phyloP scores from a whole-genome alignment of 2,797 vertebrate species.

The Pangasius mekongensis region DNA sequence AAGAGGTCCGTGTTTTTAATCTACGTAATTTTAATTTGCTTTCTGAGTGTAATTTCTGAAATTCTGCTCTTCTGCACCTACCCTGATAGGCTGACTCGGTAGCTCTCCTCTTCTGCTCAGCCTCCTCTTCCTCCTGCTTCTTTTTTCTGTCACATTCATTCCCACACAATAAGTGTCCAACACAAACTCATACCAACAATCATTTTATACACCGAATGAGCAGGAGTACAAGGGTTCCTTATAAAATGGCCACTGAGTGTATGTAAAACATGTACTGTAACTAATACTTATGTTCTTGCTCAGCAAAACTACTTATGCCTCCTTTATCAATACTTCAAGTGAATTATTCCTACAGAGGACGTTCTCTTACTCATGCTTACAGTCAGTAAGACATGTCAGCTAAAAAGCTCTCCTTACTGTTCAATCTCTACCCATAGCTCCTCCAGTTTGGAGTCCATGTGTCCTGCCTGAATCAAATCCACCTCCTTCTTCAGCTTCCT shows the following conservation, averaged over 20 bases:
- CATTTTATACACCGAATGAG: background rate
- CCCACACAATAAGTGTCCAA: background rate
- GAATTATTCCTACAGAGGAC: background rate
- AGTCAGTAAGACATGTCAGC: background rate
- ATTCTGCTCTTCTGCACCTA: conserved; percentile 58
- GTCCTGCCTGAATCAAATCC: conserved; percentile 92
- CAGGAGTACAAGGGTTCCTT: background rate
- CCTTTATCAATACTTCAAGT: background rate
- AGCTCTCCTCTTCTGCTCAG: conserved; percentile 92
- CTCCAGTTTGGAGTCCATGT: conserved; percentile 93
- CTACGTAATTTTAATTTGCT: background rate
- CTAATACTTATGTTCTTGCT: background rate
- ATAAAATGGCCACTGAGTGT: background rate
- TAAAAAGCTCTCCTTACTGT: conserved; percentile 73
- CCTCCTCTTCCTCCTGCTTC: conserved; percentile 94
- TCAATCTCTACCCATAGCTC: conserved; percentile 91
- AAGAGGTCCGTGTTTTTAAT: background rate
- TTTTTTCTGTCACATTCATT: conserved; percentile 81
- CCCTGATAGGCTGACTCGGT: conserved; percentile 95
- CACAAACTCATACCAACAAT: background rate
- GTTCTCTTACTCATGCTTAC: background rate
- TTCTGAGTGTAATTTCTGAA: background rate
- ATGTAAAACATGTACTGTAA: background rate
- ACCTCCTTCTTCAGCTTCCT: conserved; percentile 97
- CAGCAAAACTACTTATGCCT: background rate